Evolutionary conservation across 2,797 vertebrate genomes (phyloP), one percentile per base, ranked within the genome.

Genomic region (Odontamblyopus rebecca): DNA sequence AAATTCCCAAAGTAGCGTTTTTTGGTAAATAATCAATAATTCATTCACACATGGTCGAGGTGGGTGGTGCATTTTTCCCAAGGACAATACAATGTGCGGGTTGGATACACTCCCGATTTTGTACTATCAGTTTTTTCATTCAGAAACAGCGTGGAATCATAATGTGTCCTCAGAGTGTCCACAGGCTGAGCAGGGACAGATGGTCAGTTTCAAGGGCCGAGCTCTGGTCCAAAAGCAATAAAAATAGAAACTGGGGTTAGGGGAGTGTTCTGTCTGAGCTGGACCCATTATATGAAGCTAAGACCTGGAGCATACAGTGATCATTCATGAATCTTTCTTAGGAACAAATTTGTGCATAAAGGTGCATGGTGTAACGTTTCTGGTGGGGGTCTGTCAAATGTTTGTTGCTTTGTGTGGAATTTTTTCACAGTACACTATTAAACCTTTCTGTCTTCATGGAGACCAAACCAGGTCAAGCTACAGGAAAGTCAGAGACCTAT

Each of bases 211-310:
- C 60, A 61, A 19, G 30, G 60, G 30, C 15, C 59, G 29, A 32
- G 29, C 29, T 8, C 59, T 32, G 59, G 59, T 35, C 59, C 59
- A 61, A 32, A 61, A 61, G 30, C 27, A 61, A 18, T 30, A 16
- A 32, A 59, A 61, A 61, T 16, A 61, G 59, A 61, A 32, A 27
- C 12, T 61, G 27, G 15, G 27, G 60, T 61, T 60, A 60, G 57
- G 29, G 15, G 57, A 60, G 57, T 27, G 27, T 60, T 35, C 60
- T 35, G 15, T 32, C 60, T 61, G 60, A 60, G 15, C 57, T 16
- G 26, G 26, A 30, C 26, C 12, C 57, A 26, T 8, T 0, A 26
- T 59, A 12, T 27, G 9, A 26, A 57, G 54, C 54, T 18, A 30
- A 60, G 27, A 60, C 26, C 27, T 7, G 57, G 57, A 29, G 13